A percentile compares a stretch with the other conserved stretches of the same genome.
Conservation (phyloP, 2,797 vertebrate genomes). For the Nasua narica region DNA sequence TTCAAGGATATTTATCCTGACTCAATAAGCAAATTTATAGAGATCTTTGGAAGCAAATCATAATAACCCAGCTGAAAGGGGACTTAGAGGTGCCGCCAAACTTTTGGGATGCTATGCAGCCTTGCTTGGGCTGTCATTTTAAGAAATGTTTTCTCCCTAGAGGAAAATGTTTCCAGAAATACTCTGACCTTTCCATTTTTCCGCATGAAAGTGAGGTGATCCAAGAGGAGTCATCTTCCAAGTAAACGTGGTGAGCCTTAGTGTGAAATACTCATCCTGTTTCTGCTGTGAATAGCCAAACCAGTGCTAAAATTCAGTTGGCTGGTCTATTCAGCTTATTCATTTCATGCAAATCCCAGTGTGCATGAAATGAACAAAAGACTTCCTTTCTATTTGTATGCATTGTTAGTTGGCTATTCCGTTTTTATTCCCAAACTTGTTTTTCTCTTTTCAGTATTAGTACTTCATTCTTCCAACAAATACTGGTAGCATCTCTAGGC, state of each 20-base stretch:
- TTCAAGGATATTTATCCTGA: not conserved
- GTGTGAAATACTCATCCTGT: slow-evolving; percentile 71
- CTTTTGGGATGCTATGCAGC: not conserved
- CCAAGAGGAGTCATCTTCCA: slow-evolving; percentile 54
- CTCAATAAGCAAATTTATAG: not conserved
- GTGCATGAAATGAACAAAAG: slow-evolving; percentile 66
- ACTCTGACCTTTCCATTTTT: slow-evolving; percentile 62
- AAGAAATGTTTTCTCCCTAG: not conserved
- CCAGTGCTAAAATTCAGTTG: slow-evolving; percentile 56
- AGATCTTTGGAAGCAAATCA: not conserved
- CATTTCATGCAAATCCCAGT: slow-evolving; percentile 73
- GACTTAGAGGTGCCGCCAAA: not conserved
- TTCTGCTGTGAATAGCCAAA: slow-evolving; percentile 66
- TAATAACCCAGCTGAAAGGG: not conserved
- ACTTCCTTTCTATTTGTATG: slow-evolving; percentile 54
- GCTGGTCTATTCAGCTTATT: slow-evolving; percentile 62
- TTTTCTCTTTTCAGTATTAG: slow-evolving; percentile 34
- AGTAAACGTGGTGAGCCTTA: slow-evolving; percentile 44
- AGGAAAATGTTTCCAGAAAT: slow-evolving; percentile 66
- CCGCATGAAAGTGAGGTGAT: slow-evolving; percentile 60
- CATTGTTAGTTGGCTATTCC: slow-evolving; percentile 47
- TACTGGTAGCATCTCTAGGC: slow-evolving; percentile 20
- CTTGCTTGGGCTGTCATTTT: slow-evolving; percentile 16
- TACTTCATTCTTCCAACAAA: slow-evolving; percentile 52
- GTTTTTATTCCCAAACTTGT: slow-evolving; percentile 58